Conservation (phyloP, 2,113 vertebrate genomes). For the Epinephelus fuscoguttatus region DNA sequence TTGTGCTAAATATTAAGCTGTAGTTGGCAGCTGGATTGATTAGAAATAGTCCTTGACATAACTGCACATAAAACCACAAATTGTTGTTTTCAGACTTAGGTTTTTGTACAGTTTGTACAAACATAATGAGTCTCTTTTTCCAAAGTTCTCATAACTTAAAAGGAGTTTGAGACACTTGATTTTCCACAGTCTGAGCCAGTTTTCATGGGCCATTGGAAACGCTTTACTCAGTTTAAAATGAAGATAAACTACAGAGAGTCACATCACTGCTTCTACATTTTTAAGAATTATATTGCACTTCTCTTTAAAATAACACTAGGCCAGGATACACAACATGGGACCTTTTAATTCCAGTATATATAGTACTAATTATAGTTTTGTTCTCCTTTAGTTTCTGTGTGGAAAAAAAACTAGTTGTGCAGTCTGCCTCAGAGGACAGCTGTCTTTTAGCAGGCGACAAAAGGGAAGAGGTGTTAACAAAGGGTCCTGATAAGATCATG, state of each 20-base stretch:
- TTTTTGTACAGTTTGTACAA: background rate
- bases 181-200: constrained; percentile 59
- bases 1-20: background rate
- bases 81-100: background rate
- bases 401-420: background rate
- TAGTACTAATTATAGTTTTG: background rate
- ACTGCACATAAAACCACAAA: background rate
- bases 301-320: background rate
- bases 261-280: background rate
- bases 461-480: constrained; percentile 42
- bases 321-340: background rate
- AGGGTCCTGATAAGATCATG: constrained; percentile 57
- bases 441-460: constrained; percentile 52
- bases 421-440: background rate
- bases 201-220: constrained; percentile 64
- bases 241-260: constrained; percentile 10
- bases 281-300: background rate
- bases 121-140: constrained; percentile 5
- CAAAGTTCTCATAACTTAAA: constrained; percentile 46
- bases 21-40: background rate
- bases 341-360: background rate
- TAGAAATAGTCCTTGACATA: background rate
- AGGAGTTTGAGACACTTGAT: constrained; percentile 43
- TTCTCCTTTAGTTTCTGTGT: background rate
- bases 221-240: constrained; percentile 56